phyloP scores from a whole-genome alignment of 2,797 vertebrate genomes.

The Bufotes viridis region DNA sequence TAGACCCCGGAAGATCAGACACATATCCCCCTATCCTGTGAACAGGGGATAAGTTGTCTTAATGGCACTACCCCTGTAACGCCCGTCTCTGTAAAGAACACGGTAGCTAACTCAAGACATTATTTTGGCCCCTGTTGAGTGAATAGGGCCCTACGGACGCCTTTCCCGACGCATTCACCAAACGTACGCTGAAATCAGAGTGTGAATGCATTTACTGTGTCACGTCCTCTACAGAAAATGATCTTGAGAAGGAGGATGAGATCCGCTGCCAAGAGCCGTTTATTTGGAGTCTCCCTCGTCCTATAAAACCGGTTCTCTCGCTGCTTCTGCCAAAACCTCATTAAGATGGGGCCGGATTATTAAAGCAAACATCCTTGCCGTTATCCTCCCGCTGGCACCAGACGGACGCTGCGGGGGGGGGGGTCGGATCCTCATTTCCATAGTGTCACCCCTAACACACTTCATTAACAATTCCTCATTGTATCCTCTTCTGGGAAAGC shows the following conservation, averaged over 20 bases:
- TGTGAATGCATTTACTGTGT: not conserved
- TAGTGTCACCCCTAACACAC: not conserved
- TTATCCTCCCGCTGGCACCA: not conserved
- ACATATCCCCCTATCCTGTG: too few relatives aligned
- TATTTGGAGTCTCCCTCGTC: not conserved
- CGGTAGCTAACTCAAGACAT: too few relatives aligned
- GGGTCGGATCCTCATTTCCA: too few relatives aligned
- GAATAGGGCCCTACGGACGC: not conserved
- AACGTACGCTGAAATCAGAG: too few relatives aligned
- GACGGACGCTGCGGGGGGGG: not conserved
- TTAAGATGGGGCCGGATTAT: not conserved
- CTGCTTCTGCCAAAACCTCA: not conserved
- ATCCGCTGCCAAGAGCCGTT: not conserved
- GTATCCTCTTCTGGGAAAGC: too few relatives aligned
- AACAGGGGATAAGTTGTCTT: too few relatives aligned
- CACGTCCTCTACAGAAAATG: not conserved
- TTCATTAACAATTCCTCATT: not conserved
- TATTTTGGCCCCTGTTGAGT: too few relatives aligned
- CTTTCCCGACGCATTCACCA: too few relatives aligned
- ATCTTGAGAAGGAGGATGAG: not conserved
- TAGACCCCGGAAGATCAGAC: too few relatives aligned
- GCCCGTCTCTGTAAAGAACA: too few relatives aligned
- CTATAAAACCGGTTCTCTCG: not conserved
- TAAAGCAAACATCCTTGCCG: not conserved
- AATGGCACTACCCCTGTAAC: too few relatives aligned